These are phyloP conservation scores for Sparidentex hasta DNA, from an alignment of 2,797 vertebrate genomes.

Conservation along the genomic window DNA sequence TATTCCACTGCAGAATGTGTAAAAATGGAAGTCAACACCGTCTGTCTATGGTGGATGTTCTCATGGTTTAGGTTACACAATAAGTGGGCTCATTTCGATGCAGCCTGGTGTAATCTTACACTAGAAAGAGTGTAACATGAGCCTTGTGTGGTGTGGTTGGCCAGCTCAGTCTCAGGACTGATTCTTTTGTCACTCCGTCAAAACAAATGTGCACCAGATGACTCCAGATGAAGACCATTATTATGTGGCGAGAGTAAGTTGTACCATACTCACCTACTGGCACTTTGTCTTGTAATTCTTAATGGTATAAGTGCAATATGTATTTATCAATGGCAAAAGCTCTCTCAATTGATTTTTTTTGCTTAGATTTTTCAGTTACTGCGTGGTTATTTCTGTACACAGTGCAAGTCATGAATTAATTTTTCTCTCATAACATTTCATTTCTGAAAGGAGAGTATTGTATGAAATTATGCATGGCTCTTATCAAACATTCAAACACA, in stretches of 20 bases:
- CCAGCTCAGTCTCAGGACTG: constrained; percentile 8
- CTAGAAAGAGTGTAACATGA: constrained; percentile 57
- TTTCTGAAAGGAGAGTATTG: constrained; percentile 10
- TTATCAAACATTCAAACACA: constrained; percentile 32
- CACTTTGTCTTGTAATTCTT: not conserved
- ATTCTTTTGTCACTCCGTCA: constrained; percentile 31
- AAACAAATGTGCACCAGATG: constrained; percentile 22
- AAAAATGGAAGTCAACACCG: constrained; percentile 5
- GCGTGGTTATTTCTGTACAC: not conserved
- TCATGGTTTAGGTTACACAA: constrained; percentile 38
- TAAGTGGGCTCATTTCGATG: constrained; percentile 10
- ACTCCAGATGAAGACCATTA: constrained; percentile 21
- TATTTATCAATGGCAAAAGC: not conserved
- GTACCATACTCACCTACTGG: not conserved
- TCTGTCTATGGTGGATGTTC: constrained; percentile 21
- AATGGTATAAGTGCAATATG: not conserved
- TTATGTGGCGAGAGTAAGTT: not conserved
- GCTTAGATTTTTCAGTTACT: not conserved
- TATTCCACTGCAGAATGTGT: not conserved
- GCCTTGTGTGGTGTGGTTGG: constrained; percentile 44
- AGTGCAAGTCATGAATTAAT: not conserved
- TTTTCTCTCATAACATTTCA: not conserved
- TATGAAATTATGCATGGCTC: constrained; percentile 2
- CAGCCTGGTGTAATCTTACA: constrained; percentile 42
- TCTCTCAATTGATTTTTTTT: not conserved